Base-by-base conservation (phyloP, 2,113 vertebrate species). In the Nasalis larvatus region DNA sequence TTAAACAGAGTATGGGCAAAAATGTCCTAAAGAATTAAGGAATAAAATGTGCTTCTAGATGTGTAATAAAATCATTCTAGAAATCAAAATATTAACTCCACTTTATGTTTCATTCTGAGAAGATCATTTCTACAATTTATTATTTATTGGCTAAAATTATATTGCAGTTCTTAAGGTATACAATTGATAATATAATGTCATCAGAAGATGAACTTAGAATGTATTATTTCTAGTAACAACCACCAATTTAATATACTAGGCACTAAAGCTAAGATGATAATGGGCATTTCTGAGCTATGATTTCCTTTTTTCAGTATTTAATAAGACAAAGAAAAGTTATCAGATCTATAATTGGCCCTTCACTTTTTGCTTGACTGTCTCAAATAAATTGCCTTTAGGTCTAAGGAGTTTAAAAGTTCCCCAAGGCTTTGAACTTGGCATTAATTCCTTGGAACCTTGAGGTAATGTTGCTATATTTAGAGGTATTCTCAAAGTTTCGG, bases 371-470 rank as follows among this genome's bases (percentile, higher is more conserved):
- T 42, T 42, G 58, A 91, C 63, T 37, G 8, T 88, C 78, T 96
- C 52, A 91, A 88, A 84, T 90, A 94, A 92, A 80, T 84, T 94
- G 32, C 18, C 58, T 91, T 71, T 47, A 73, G 18, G 12, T 49
- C 60, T 77, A 85, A 83, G 45, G 52, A 77, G 58, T 32, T 86
- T 88, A 37, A 52, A 27, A 86, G 47, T 86, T 83, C 35, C 25
- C 71, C 45, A 80, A 60, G 35, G 14, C 23, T 94, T 92, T 91
- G 25, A 85, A 81, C 1, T 71, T 86, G 8, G 23, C 42, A 84
- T 18, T 81, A 76, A 90, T 35, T 89, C 76, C 42, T 71, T 54
- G 56, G 60, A 73, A 94, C 1, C 30, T 80, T 90, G 23, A 23
- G 58, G 60, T 3, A 45, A n/a, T 23, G 7, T 81, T 94, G 30